Conservation (phyloP, 2,113 vertebrate species). For the Engraulis encrasicolus region DNA sequence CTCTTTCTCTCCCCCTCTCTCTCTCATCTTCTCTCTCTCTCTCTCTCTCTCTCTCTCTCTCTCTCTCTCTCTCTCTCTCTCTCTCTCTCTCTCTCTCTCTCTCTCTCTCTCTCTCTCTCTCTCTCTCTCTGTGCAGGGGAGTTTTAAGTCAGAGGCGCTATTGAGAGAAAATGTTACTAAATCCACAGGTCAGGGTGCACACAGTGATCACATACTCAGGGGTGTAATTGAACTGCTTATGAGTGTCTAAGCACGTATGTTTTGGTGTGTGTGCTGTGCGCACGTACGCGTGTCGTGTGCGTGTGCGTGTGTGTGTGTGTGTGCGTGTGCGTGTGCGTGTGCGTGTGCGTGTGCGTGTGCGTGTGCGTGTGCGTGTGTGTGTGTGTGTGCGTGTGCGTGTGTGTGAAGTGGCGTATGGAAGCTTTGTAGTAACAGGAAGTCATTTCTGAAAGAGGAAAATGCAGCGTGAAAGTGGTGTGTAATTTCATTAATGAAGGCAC, state of each 20-base stretch:
- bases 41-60: too few species aligned
- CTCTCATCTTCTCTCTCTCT: too few species aligned
- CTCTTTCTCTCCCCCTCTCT: too few species aligned
- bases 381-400: conserved; percentile 20
- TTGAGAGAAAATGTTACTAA: conserved; percentile 23
- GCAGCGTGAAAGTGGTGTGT: conserved; percentile 36
- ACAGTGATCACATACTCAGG: not conserved
- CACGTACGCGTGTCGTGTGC: not conserved
- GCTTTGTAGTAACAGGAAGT: conserved; percentile 29
- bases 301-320: not conserved
- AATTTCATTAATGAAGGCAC: conserved; percentile 46
- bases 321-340: not conserved
- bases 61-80: too few species aligned
- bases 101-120: too few species aligned
- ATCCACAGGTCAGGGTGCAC: not conserved
- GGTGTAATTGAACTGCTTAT: not conserved
- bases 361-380: not conserved
- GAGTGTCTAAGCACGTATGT: not conserved
- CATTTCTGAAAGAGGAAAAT: conserved; percentile 38
- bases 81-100: too few species aligned
- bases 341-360: not conserved
- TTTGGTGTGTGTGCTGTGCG: not conserved
- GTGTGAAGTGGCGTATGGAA: conserved; percentile 22
- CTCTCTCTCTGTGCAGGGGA: too few species aligned
- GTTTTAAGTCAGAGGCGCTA: conserved; percentile 31